Evolutionary conservation across 2,797 vertebrate species (phyloP), one percentile per base, ranked within the genome.

Genomic region (Neosalanx taihuensis): DNA sequence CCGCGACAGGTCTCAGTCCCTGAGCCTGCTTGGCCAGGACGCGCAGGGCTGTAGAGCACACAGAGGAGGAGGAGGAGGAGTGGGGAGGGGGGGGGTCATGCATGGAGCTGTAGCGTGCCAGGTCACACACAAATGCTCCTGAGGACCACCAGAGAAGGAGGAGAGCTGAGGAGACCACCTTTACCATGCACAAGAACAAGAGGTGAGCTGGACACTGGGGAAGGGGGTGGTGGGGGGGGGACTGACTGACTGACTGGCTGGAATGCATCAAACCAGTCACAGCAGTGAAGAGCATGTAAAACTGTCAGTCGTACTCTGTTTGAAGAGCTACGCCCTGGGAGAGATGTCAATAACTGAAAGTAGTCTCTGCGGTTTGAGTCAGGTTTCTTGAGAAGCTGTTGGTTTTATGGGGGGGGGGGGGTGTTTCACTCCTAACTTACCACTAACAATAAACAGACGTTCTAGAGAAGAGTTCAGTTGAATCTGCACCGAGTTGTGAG

Each of bases 181-280:
- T 84, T 76, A 83, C 84, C 70, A 93, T 94, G 92, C 91, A 94
- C 90, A 93, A 92, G 84, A 78, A 86, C 83, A 93, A 93, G 84
- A 93, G 93, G 93, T 93, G 92, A 81, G 15, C 7, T 20, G 30
- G 31, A 31, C 26, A 59, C 30, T 41, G 37, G 64, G n/a, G 5
- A 57, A 37, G 69, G 33, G 30, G 67, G 17, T 33, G 33, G 33
- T 1, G 33, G 33, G 33, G 33, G 33, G 33, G 5, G 17, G 2
- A 13, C 4, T 5, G 53, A 18, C 20, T 57, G 17, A 5, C 53
- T 57, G 53, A 5, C 33, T 41, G 9, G 4, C 35, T 59, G 23
- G 20, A 20, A 4, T 0, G 33, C 20, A 59, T 20, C 18, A 17
- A 23, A 57, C 1, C 30, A 58, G 66, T 15, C 56, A 20, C 51